Conservation (phyloP, 2,113 vertebrate species). For the Tretioscincus oriximinensis region DNA sequence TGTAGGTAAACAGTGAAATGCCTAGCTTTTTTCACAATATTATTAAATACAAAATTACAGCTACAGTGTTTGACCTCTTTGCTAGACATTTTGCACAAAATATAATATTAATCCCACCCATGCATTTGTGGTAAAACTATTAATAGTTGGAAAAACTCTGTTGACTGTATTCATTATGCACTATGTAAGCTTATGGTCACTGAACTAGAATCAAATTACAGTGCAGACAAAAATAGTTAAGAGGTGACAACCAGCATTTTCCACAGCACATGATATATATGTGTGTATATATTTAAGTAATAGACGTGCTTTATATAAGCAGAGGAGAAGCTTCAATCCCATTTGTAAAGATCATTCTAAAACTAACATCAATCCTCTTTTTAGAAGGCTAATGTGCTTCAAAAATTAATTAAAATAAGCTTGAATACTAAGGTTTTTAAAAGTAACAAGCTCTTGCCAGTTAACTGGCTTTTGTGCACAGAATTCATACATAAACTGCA, state of each 20-base stretch:
- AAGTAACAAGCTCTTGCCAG: neutral
- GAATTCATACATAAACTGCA: conserved; percentile 17
- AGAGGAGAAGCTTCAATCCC: conserved; percentile 70
- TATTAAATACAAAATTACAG: conserved; percentile 27
- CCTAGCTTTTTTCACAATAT: conserved; percentile 70
- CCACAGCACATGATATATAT: neutral
- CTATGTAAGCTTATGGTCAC: neutral
- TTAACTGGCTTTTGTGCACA: conserved; percentile 34
- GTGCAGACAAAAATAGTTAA: conserved; percentile 5
- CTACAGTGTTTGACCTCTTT: neutral
- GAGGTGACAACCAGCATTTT: conserved; percentile 27
- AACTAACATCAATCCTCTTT: conserved; percentile 39
- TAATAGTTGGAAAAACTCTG: neutral
- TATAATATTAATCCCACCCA: neutral
- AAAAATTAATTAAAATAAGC: neutral
- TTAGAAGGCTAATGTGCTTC: conserved; percentile 36
- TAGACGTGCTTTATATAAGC: conserved; percentile 61
- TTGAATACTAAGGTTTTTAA: neutral
- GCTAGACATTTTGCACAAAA: neutral
- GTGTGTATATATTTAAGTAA: too few relatives aligned
- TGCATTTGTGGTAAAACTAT: neutral
- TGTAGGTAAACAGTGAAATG: conserved; percentile 43
- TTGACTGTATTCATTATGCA: neutral
- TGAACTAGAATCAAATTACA: neutral
- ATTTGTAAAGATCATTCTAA: conserved; percentile 1